These are phyloP conservation scores for Helleia helle DNA, from an alignment of 2,888 invertebrate genomes.

Conservation along the genomic window DNA sequence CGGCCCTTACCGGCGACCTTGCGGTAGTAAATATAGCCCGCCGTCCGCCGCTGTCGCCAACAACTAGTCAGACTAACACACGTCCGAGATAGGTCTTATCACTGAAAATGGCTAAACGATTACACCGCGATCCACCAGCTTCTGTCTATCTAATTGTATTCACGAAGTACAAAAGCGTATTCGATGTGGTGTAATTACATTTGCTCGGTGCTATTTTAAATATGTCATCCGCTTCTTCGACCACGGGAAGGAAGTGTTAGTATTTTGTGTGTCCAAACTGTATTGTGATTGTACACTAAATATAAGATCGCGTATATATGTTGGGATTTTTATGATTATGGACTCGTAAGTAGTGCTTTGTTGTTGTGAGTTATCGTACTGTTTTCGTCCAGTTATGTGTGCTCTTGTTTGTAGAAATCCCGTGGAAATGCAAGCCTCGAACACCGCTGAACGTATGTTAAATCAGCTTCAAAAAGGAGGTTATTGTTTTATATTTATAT, in stretches of 20 bases:
- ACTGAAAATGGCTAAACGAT: constrained; percentile 66
- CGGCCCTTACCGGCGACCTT: constrained; percentile 56
- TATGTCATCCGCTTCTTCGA: constrained; percentile 59
- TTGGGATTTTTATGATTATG: background rate
- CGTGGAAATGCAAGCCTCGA: background rate
- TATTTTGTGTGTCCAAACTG: constrained; percentile 22
- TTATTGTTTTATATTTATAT: constrained; percentile 2
- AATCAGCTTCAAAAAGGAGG: constrained; percentile 7
- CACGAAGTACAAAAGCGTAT: constrained; percentile 45
- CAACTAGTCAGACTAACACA: constrained; percentile 30
- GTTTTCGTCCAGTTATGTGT: background rate
- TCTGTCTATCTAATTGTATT: constrained; percentile 45
- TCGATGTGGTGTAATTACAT: constrained; percentile 46
- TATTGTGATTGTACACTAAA: constrained; percentile 1
- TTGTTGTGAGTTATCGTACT: background rate
- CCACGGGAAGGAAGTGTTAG: constrained; percentile 58
- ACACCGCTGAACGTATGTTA: background rate
- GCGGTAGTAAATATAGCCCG: constrained; percentile 56
- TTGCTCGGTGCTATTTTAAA: constrained; percentile 41
- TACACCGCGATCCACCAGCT: constrained; percentile 47
- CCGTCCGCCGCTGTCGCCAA: constrained; percentile 50
- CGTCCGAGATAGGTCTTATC: constrained; percentile 53
- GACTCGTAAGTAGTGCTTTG: background rate
- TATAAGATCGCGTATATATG: background rate
- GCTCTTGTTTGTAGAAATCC: background rate